Conservation (phyloP, 1,140 invertebrate genomes). For the Oryzaephilus surinamensis region DNA sequence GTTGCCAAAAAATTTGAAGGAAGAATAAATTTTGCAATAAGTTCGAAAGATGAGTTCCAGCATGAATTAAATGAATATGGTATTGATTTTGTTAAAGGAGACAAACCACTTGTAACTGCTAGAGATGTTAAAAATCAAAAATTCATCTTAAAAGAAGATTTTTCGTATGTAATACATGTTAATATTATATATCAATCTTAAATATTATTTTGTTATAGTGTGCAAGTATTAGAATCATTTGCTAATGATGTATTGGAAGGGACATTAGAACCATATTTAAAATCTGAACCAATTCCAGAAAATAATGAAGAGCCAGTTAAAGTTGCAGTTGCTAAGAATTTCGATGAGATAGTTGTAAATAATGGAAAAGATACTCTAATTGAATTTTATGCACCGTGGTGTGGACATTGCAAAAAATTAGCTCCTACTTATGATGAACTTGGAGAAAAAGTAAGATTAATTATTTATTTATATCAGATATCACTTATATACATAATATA, state of each 20-base stretch:
- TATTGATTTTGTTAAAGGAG: conserved; percentile 72
- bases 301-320: conserved; percentile 76
- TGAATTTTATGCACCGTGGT: conserved; percentile 99
- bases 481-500: too few species aligned
- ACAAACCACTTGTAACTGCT: conserved; percentile 83
- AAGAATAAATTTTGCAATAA: conserved; percentile 78
- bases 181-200: conserved; percentile 2
- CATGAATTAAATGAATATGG: conserved; percentile 92
- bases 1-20: conserved; percentile 78
- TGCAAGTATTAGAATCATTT: conserved; percentile 84
- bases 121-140: conserved; percentile 77
- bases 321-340: conserved; percentile 93
- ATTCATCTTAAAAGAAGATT: conserved; percentile 82
- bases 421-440: conserved; percentile 90
- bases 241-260: conserved; percentile 73
- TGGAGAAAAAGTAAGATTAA: conserved; percentile 65
- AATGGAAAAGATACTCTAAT: conserved; percentile 88
- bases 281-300: conserved; percentile 89
- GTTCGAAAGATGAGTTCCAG: conserved; percentile 86
- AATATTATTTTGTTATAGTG: conserved; percentile 40
- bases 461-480: not conserved
- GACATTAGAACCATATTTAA: conserved; percentile 84
- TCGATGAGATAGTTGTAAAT: conserved; percentile 89
- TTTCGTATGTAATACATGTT: conserved; percentile 52
- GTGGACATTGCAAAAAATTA: conserved; percentile 96